Evolutionary conservation across 35 echinoderm and acorn worm species (phyloP), one percentile per base, ranked within the genome.

Genomic region (Hemicentrotus pulcherrimus): DNA sequence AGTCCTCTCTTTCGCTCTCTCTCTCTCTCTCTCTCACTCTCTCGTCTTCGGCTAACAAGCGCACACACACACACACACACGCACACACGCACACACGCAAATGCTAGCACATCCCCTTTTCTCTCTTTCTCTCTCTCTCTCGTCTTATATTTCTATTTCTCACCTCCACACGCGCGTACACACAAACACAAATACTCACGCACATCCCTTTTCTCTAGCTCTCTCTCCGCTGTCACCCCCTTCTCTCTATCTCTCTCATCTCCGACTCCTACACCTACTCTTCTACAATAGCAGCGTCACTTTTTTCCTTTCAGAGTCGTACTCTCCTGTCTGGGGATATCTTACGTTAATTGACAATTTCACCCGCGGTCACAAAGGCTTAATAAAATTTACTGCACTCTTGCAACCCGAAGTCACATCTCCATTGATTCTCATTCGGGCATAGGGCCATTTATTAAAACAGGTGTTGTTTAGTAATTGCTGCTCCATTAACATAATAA

Each of bases 311-410:
- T 78, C 65, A 4, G 65, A n/a, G 22, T n/a, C 65, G 24, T 78
- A 78, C 19, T 22, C 24, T 0, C 22, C 65, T 22, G 65, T n/a
- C 50, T 3, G 19, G 19, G 4, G 19, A 78, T 6, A 7, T 78
- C 22, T n/a, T 78, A 22, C 65, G 28, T 78, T 78, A 78, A 78
- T 78, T 78, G 65, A n/a, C 65, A 18, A 78, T 28, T 78, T 78
- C 6, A 78, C 65, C 65, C 22, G 22, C 24, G 65, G 65, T 78
- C 65, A n/a, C 65, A 28, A 78, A 8, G n/a, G 65, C 65, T 78
- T 78, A 78, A 78, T 78, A n/a, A 78, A 78, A 78, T 78, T 78
- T 28, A 78, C 65, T 78, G 65, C 65, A 78, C 65, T 78, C 24
- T 78, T n/a, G 19, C 65, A 71, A 5, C 65, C 65, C 65, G 65